Evolutionary conservation across 2,797 vertebrate genomes (phyloP).

Genomic region (Poeciliopsis paucimaculata): DNA sequence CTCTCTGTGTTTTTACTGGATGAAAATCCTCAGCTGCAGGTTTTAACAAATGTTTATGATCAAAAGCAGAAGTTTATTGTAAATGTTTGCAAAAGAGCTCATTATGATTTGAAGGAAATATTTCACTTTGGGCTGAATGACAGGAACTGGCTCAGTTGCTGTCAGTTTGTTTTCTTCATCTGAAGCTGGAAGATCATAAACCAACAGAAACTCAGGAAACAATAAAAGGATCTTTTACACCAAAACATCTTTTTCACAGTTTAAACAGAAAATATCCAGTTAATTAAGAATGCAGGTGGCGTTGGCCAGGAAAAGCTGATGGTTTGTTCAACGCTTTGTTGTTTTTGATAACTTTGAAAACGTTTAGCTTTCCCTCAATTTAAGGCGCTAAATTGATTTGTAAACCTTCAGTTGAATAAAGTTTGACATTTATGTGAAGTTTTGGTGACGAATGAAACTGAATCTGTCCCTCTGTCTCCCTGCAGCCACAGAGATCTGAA

Average conservation of each 20-base stretch:
- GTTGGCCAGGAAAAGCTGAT: too few species aligned
- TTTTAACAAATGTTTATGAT: background rate
- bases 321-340: background rate
- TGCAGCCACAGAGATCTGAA: conserved; percentile 92
- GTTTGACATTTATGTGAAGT: background rate
- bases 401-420: background rate
- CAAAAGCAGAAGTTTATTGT: background rate
- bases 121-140: background rate
- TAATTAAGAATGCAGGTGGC: background rate
- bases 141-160: background rate
- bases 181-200: background rate
- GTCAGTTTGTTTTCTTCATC: background rate
- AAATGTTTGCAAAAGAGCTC: background rate
- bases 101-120: background rate
- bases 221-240: background rate
- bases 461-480: background rate
- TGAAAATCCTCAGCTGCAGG: background rate
- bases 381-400: background rate
- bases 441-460: background rate
- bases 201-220: background rate
- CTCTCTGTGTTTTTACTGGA: background rate
- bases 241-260: background rate
- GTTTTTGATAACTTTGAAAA: background rate
- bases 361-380: background rate
- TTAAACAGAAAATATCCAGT: background rate